A percentile compares a stretch with the other conserved stretches of the same genome.
These are phyloP conservation scores for Villa cingulata DNA, from an alignment of 2,888 invertebrate genomes.

Conservation along the genomic window DNA sequence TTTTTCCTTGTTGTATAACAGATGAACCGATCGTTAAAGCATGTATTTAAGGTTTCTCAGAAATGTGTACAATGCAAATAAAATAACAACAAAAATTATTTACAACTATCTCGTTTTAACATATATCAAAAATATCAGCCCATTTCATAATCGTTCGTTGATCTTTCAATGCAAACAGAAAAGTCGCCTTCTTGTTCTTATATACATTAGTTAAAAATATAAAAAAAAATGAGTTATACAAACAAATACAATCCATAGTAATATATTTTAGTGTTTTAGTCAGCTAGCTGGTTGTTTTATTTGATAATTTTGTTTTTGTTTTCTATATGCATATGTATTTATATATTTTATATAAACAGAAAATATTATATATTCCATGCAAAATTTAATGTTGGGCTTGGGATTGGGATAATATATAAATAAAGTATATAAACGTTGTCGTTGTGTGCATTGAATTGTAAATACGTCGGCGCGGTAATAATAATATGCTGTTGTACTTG, in stretches of 20 bases:
- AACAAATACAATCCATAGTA: too few species aligned
- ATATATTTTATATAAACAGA: neutral
- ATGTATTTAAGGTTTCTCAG: neutral
- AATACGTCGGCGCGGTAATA: neutral
- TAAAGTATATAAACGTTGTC: neutral
- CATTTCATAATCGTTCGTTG: slow-evolving; percentile 9
- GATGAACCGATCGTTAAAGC: neutral
- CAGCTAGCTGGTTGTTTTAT: too few species aligned
- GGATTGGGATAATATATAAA: neutral
- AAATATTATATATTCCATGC: too few species aligned
- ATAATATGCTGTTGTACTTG: neutral
- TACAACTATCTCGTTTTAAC: neutral
- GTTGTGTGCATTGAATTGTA: neutral
- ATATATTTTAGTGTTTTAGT: too few species aligned
- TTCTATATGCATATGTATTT: neutral
- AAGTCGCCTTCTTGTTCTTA: neutral
- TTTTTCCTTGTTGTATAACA: neutral
- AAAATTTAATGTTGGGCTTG: neutral
- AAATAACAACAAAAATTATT: neutral
- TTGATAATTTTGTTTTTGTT: too few species aligned
- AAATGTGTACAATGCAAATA: neutral
- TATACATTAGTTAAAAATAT: too few species aligned
- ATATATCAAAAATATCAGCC: neutral
- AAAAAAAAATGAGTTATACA: too few species aligned
- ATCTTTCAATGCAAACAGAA: slow-evolving; percentile 1